A percentile compares a stretch with the other conserved stretches of the same genome.
These are phyloP conservation scores for Ammodramus savannarum DNA, from an alignment of 2,113 vertebrate species.

Conservation along the genomic window DNA sequence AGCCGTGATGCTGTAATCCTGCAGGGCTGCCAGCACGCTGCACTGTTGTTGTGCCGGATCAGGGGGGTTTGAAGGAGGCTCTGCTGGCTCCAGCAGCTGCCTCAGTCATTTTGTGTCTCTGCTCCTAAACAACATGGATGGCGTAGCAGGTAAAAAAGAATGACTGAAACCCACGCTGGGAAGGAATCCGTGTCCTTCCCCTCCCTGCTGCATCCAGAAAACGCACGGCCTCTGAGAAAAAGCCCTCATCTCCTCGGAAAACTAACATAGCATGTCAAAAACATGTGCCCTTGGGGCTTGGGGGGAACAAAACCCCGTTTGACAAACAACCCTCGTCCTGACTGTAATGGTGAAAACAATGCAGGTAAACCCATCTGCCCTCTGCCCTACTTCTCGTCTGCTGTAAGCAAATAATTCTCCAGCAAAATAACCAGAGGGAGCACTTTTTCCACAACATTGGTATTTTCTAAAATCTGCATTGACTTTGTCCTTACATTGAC, in stretches of 20 bases:
- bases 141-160: background rate
- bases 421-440: conserved; percentile 57
- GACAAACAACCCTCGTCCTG: background rate
- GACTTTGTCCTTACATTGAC: conserved; percentile 58
- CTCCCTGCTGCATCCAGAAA: background rate
- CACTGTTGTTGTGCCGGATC: conserved; percentile 47
- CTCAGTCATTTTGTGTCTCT: conserved; percentile 44
- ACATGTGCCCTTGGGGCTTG: background rate
- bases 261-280: background rate
- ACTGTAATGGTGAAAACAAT: background rate
- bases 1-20: conserved; percentile 43
- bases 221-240: background rate
- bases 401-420: conserved; percentile 31
- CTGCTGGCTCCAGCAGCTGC: conserved; percentile 15
- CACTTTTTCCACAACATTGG: conserved; percentile 50
- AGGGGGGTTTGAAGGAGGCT: background rate
- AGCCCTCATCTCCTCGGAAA: background rate
- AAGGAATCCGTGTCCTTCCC: background rate
- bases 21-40: conserved; percentile 32
- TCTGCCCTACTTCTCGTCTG: conserved; percentile 50
- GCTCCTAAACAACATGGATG: conserved; percentile 44
- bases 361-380: conserved; percentile 46
- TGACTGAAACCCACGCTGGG: background rate
- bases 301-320: background rate
- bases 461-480: conserved; percentile 43